Evolutionary conservation across 2,797 vertebrate genomes (phyloP), one percentile per base, ranked within the genome.

Genomic region (Helarctos malayanus): DNA sequence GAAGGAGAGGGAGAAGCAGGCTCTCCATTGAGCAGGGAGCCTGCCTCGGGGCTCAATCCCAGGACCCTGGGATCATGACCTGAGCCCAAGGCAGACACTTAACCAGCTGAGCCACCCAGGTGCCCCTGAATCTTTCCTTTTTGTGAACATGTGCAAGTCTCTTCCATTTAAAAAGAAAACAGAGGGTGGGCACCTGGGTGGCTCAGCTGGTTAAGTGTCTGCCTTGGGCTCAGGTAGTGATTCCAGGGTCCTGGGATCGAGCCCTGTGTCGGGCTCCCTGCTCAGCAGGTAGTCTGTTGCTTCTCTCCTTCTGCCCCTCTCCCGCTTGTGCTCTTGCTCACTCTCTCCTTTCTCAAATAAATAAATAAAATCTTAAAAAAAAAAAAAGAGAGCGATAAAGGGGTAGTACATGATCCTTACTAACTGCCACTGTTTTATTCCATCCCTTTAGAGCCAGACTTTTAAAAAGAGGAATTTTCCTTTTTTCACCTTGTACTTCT

Each of bases 401-500:
- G 11, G 84, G 21, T 83, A 91, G 29, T 47, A 47, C 63, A 21
- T 78, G 47, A 71, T 83, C 25, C 57, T 97, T 78, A 57, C 57
- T 75, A 76, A 54, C 49, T 89, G 49, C 18, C 19, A 88, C 23
- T 83, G 29, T 83, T 94, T 94, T 47, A 57, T 68, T 83, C 29
- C 25, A 23, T n/a, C 14, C 23, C 35, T 88, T 78, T 86, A 68
- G 82, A 94, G 38, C 65, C 82, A 82, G 29, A 76, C 35, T 81
- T 92, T n/a, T 92, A 52, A 63, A 89, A 94, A 54, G 18, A 96
- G 16, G 18, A 38, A 29, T 59, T 21, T 59, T 80, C n/a, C 25
- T 87, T 85, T 87, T 23, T 91, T 94, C 27, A 78, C 29, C n/a
- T 93, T 88, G 41, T 57, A 29, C 38, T 88, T 19, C 7, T 86